A percentile compares a stretch with the other conserved stretches of the same genome.
phyloP scores from a whole-genome alignment of 2,113 vertebrate genomes.

The Nestor notabilis region DNA sequence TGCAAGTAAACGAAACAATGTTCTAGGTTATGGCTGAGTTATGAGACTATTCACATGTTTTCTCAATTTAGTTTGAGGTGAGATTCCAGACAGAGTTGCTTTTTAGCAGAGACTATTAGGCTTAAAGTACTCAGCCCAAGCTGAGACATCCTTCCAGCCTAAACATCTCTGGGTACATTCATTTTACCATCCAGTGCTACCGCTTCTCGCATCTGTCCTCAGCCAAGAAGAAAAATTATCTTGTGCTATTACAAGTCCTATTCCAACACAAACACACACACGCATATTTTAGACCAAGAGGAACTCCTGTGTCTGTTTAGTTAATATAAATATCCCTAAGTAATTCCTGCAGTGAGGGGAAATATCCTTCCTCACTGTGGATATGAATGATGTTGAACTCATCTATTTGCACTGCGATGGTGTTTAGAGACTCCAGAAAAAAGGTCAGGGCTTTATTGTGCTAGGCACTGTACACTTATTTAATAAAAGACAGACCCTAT shows the following conservation, averaged over 20 bases:
- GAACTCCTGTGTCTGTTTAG: not conserved
- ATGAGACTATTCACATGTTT: not conserved
- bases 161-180: not conserved
- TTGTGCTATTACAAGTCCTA: not conserved
- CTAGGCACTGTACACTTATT: not conserved
- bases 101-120: not conserved
- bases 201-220: not conserved
- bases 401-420: not conserved
- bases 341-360: not conserved
- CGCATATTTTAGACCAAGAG: not conserved
- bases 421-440: not conserved
- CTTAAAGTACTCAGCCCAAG: not conserved
- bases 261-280: not conserved
- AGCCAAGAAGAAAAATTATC: not conserved
- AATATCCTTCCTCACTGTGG: not conserved
- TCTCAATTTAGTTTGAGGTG: not conserved
- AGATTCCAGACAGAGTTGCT: not conserved
- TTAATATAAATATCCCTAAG: not conserved
- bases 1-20: not conserved
- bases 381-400: not conserved
- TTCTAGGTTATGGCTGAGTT: not conserved
- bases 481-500: constrained; percentile 5
- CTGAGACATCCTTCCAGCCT: not conserved
- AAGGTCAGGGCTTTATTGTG: not conserved
- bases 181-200: not conserved